Base-by-base conservation (phyloP, 2,797 vertebrate genomes). In the Gadopsis bispinosus region DNA sequence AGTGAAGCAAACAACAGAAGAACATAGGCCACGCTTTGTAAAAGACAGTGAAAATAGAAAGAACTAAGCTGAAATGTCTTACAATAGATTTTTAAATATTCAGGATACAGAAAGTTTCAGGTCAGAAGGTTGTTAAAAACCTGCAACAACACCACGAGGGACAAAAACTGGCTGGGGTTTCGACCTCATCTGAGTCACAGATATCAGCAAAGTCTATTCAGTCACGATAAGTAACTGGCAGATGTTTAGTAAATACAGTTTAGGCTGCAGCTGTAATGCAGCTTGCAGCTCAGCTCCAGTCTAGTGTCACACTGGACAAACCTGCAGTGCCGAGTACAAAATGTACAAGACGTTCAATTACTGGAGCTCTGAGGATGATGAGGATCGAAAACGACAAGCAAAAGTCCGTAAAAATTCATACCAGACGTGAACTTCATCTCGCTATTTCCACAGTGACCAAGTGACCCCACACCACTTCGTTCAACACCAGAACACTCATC, bases 381-480 rank as follows among this genome's bases (percentile, higher is more conserved):
- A 65, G 7, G n/a, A 67, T 13, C 26, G 59, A 73, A 69, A 62
- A 53, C 3, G 43, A 67, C 68, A 77, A 48, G 53, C 12, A 20
- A 54, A 29, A 63, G 53, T 62, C 59, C 75, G 68, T 55, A 67
- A 77, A 80, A 85, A n/a, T 39, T 69, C 66, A 65, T 20, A 62
- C n/a, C 76, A 79, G 77, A 74, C 51, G 3, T 72, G 81, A 86
- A 84, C 8, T 67, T 67, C 33, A 20, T 22, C 55, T 65, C 22
- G 3, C 26, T 41, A 20, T 80, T 78, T 83, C 78, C 73, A 73
- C 56, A 1, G 73, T 72, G 82, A 84, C 83, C 75, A 68, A 76
- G 73, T 83, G 73, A 86, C 79, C 83, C 48, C 41, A 7, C 78
- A 65, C 29, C 79, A 75, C 62, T 74, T 54, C 1, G 41, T 35